phyloP scores from a whole-genome alignment of 1,140 invertebrate species.

The Caenorhabditis latens region DNA sequence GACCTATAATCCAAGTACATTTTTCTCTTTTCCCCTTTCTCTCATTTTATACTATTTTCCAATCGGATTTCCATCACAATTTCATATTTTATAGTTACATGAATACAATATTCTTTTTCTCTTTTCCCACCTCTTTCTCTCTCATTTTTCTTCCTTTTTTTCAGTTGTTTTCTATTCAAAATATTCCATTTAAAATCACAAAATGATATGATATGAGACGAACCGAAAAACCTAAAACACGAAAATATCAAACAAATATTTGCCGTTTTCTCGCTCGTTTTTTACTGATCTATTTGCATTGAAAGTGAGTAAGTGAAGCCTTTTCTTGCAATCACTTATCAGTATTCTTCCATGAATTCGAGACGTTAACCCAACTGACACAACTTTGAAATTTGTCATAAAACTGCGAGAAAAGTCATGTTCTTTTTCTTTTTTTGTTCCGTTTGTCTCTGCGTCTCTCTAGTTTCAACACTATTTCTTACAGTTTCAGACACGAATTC shows the following conservation, averaged over 20 bases:
- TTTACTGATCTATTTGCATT: conserved; percentile 19
- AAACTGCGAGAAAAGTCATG: neutral
- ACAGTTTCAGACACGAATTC: conserved; percentile 7
- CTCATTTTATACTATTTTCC: conserved; percentile 32
- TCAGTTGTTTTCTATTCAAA: neutral
- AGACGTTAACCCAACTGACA: neutral
- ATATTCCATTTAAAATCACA: neutral
- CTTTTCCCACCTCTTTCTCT: neutral
- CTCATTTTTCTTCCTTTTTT: neutral
- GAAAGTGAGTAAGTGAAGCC: conserved; percentile 20
- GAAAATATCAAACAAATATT: conserved; percentile 34
- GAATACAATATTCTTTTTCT: neutral
- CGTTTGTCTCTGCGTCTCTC: neutral
- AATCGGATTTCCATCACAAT: conserved; percentile 13
- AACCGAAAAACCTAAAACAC: conserved; percentile 26
- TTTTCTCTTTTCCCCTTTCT: neutral
- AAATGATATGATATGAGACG: conserved; percentile 9
- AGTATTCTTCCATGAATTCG: conserved; percentile 41
- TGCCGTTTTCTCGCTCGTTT: neutral
- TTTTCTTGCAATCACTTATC: conserved; percentile 3
- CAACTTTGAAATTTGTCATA: neutral
- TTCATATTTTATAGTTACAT: conserved; percentile 8
- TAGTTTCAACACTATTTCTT: neutral
- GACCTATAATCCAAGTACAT: neutral
- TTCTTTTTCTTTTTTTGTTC: neutral